Base-by-base conservation (phyloP, 2,888 invertebrate species). In the Apamea sordens region DNA sequence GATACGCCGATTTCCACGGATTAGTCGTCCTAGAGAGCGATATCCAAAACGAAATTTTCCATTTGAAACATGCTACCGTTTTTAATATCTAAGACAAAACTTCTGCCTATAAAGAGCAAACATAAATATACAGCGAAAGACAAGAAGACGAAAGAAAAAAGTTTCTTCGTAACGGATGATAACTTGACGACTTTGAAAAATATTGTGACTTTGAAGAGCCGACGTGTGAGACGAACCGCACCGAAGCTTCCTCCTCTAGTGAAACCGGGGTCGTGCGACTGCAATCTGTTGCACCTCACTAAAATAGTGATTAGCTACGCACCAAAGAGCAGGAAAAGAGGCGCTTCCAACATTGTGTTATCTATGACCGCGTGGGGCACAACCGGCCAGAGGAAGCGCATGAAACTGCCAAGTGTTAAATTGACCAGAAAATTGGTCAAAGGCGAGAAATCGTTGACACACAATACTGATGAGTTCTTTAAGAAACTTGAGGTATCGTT, bases 391-490 rank as follows among this genome's bases (percentile, higher is more conserved):
- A 90, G 93, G 78, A 96, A 96, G 68, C 91, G 95, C 11, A 94
- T 95, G 90, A 95, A 94, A 86, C 77, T 96, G 78, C 95, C 96
- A 0, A 94, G 87, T 77, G 91, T 95, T 5, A 92, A 92, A 80
- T 74, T 93, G 36, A 78, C 92, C 15, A 93, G 89, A 73, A 96
- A 95, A 85, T 69, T 91, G 61, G 84, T 89, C 2, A 90, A 92
- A 41, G 93, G 92, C 76, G 92, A 95, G 36, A 93, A 93, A 77
- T 87, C 90, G 3, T 75, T 93, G 47, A 84, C 89, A 18, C 93
- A 94, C 82, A 93, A 96, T 77, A 93, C 92, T 79, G 95, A 95
- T 63, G 94, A 93, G 69, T 97, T 97, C 88, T 96, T 97, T 92
- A 93, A 90, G 84, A 96, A 93, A 74, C 93, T 97, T 76, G 97